Base-by-base conservation (phyloP, 2,113 vertebrate genomes). In the Aspidoscelis tigris region DNA sequence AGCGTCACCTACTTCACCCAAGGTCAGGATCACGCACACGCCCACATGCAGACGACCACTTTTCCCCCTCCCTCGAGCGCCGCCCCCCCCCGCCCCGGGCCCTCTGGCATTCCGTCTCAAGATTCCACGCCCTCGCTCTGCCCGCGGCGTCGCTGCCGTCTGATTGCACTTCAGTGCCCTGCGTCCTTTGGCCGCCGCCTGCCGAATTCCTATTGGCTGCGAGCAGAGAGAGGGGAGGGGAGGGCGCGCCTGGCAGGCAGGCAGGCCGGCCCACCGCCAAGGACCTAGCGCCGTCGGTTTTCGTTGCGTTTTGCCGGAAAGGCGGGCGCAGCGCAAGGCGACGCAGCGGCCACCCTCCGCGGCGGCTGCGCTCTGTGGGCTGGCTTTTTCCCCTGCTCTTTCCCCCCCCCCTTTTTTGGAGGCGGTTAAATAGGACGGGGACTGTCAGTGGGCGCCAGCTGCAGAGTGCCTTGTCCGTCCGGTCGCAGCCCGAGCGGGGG, bases 391-490 rank as follows among this genome's bases (percentile, higher is more conserved):
- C 24, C 41, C 21, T 21, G 33, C 33, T 33, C 33, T 33, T 33
- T 33, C 1, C 1, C 1, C 33, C 33, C 33, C 33, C 33, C 33
- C n/a, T 14, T 8, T 43, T 74, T 69, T 66, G 22, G 44, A 44
- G 44, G 70, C 44, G 22, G 47, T 85, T 85, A 85, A 85, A 85
- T 85, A 85, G 78, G 78, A 41, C 70, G 47, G 68, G 43, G 39
- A 33, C 33, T 33, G 33, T 50, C 47, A 58, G 61, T 68, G 8
- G 44, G 43, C 44, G 66, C 11, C n/a, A 2, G 61, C 44, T 50
- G 58, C 84, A 80, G 44, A 85, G 58, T 4, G n/a, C 16, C 41
- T 7, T 4, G 81, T 44, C 44, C 47, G 24, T 41, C 7, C n/a
- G n/a, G 70, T 33, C 14, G 39, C n/a, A 20, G 69, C n/a, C 14